Evolutionary conservation across 2,113 vertebrate genomes (phyloP).

Genomic region (Acrocephalus kingi): DNA sequence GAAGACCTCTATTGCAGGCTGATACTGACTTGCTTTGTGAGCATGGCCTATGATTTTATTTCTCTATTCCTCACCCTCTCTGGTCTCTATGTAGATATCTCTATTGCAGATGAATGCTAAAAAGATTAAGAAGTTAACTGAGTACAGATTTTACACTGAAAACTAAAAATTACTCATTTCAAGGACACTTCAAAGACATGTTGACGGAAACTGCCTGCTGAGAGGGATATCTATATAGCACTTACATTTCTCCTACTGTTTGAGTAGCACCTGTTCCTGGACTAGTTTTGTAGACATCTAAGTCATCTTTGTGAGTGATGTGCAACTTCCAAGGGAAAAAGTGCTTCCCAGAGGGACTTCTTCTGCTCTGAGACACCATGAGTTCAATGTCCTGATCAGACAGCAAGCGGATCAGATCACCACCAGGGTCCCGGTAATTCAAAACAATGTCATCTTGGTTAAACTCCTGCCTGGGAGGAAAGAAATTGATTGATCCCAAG

Average conservation of each 20-base stretch:
- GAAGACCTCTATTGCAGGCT: neutral
- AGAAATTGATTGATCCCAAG: neutral
- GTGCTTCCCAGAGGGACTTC: constrained; percentile 78
- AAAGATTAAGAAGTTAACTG: neutral
- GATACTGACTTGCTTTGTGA: neutral
- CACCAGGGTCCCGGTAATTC: constrained; percentile 87
- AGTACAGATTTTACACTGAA: neutral
- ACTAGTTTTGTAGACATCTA: constrained; percentile 80
- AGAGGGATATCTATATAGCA: neutral
- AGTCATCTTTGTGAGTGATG: constrained; percentile 79
- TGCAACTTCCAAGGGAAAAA: constrained; percentile 89
- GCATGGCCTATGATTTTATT: neutral
- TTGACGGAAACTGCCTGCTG: neutral
- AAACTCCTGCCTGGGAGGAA: constrained; percentile 81
- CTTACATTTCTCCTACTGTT: neutral
- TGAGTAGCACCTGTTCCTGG: constrained; percentile 12
- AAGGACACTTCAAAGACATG: neutral
- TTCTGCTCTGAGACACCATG: constrained; percentile 79
- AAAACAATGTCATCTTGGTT: constrained; percentile 79
- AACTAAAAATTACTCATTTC: neutral
- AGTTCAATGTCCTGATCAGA: constrained; percentile 85
- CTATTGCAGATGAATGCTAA: neutral
- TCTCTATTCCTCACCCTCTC: neutral
- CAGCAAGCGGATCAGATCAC: constrained; percentile 87
- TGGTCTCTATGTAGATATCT: neutral